Evolutionary conservation across 2,797 vertebrate genomes (phyloP), one percentile per base, ranked within the genome.

Genomic region (Denticeps clupeoides): DNA sequence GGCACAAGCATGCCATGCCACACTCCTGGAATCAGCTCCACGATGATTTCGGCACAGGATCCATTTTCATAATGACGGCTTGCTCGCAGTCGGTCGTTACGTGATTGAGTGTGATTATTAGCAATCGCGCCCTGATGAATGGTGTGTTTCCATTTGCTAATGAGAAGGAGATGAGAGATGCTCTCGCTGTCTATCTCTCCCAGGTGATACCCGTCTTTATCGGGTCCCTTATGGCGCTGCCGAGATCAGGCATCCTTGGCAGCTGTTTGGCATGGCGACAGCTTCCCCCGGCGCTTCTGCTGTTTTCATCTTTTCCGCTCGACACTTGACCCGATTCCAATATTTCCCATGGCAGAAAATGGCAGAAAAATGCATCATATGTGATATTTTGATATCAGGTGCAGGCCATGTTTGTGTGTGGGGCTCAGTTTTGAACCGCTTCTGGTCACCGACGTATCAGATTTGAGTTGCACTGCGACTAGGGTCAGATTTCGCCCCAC

Each of bases 91-190:
- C 41, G 64, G 60, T 67, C 64, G 67, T 67, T 67, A 67, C 45
- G 64, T 74, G 77, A 79, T 73, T 66, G 77, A 79, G 74, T 71
- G 67, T 11, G 67, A 72, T 77, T 73, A 80, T 81, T 74, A 79
- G 56, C n/a, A 57, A 33, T 62, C 19, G 26, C 64, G 55, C 67
- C 67, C 71, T 70, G 75, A 77, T 72, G 70, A 75, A 75, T 56
- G 72, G 59, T 63, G 63, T 72, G 75, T 81, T 78, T 80, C 73
- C 75, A 77, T 68, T 68, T 55, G 29, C 67, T 81, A 81, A 84
- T 79, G 77, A 82, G 69, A 47, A 67, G 50, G 53, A 69, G 70
- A 75, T 64, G 67, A 72, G 63, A 60, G 60, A 53, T 41, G 53
- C 4, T 58, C 5, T 54, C 42, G 59, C 15, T 21, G 62, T 57